Evolutionary conservation across 2,797 vertebrate genomes (phyloP), one percentile per base, ranked within the genome.

Genomic region (Pseudomugil tenellus): DNA sequence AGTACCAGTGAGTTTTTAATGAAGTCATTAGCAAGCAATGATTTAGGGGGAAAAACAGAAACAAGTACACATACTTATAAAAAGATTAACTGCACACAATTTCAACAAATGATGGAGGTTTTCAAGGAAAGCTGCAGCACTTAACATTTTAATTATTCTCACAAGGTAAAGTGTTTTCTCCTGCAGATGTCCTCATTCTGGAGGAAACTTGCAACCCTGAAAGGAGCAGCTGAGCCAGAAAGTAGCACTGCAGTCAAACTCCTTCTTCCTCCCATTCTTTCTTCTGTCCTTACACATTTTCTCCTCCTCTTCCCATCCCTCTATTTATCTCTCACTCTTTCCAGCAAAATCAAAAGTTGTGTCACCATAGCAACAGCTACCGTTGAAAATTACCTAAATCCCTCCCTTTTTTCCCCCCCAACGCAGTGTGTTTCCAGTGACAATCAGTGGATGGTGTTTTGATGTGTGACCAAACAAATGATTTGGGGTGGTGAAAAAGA

Each of bases 361-460:
- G 90, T 94, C 89, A 31, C 92, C 93, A 94, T 94, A 91, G 94
- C 92, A 94, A 94, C 92, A 93, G 91, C 93, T 92, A 86, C 89
- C 76, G 67, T 93, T 78, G 48, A 93, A 94, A 92, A 92, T 89
- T 92, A 92, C 90, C 89, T 84, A 91, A 90, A 93, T 92, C 90
- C 89, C 89, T 86, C 84, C 77, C 76, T 86, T 82, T 80, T 74
- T 63, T 68, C 74, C 58, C 2, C 34, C 80, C 37, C 67, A 34
- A 32, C 43, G 58, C 70, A 34, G 63, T 68, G 79, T 77, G 76
- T 75, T 89, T 58, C 70, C 83, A 62, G 74, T 86, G 85, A 89
- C 80, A 86, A 84, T 87, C 84, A 79, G 56, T 79, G 70, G 74
- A 69, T 77, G 55, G 58, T 76, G 76, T 84, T 85, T 79, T 81